These are phyloP conservation scores for Pterocles orientalis DNA, from an alignment of 2,113 vertebrate species.

Conservation along the genomic window DNA sequence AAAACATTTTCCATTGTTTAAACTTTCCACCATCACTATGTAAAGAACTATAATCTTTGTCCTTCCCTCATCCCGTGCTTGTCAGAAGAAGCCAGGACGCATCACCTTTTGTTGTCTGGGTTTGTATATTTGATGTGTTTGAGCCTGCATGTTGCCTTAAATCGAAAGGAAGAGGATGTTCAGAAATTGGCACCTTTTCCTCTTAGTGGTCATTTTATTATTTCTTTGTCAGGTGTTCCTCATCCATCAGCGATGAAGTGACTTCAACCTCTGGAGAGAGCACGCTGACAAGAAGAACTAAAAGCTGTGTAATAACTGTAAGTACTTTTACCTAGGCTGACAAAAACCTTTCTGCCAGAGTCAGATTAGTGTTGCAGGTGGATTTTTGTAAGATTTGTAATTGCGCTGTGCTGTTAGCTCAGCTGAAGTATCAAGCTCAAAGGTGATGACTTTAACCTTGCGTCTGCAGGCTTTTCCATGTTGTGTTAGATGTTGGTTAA, in stretches of 20 bases:
- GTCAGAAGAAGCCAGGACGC: neutral
- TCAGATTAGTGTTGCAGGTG: neutral
- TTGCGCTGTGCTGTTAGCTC: neutral
- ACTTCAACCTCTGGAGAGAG: slow-evolving; percentile 37
- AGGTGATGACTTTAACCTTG: neutral
- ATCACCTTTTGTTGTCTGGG: neutral
- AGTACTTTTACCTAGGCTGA: slow-evolving; percentile 11
- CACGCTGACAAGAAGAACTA: slow-evolving; percentile 16
- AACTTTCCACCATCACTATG: neutral
- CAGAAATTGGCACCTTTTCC: neutral
- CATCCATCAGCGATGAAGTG: slow-evolving; percentile 41
- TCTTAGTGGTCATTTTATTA: neutral
- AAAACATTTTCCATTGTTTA: neutral
- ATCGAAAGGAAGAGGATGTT: neutral
- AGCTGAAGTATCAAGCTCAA: neutral
- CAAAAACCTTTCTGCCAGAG: neutral
- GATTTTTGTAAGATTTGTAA: neutral
- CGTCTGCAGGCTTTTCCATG: neutral
- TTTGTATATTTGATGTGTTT: neutral
- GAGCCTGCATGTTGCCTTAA: neutral
- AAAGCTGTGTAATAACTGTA: slow-evolving; percentile 65
- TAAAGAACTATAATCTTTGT: neutral
- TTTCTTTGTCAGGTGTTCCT: slow-evolving; percentile 63
- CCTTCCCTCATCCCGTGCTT: neutral
- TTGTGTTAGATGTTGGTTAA: neutral